phyloP scores from a whole-genome alignment of 2,113 vertebrate species.

The Craseonycteris thonglongyai region DNA sequence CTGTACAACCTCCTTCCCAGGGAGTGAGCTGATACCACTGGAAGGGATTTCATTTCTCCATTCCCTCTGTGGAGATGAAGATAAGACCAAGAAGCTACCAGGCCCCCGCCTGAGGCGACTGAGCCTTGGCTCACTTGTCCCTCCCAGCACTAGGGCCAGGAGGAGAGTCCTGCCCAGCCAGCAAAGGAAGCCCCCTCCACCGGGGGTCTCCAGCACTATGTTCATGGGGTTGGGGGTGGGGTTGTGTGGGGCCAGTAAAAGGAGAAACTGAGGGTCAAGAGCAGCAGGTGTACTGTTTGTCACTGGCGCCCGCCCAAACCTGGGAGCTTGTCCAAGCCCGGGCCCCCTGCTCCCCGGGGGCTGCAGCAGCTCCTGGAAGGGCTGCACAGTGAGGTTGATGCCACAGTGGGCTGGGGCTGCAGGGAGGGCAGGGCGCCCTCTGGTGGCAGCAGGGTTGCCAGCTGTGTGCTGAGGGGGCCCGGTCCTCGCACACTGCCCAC shows the following conservation, averaged over 20 bases:
- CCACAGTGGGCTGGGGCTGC: conserved; percentile 69
- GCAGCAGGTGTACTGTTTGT: neutral
- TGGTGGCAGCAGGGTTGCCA: conserved; percentile 75
- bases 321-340: too few species aligned
- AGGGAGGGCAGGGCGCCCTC: conserved; percentile 72
- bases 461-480: neutral
- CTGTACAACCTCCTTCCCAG: conserved; percentile 71
- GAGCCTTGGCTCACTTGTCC: conserved; percentile 36
- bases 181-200: conserved; percentile 27
- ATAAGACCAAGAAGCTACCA: conserved; percentile 83
- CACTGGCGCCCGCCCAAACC: neutral
- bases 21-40: conserved; percentile 92
- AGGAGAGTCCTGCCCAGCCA: neutral
- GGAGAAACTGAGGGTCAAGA: conserved; percentile 40
- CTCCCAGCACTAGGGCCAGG: conserved; percentile 56
- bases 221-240: conserved; percentile 63
- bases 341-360: conserved; percentile 38
- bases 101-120: conserved; percentile 71
- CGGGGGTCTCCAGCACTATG: conserved; percentile 50
- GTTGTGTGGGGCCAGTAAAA: conserved; percentile 49
- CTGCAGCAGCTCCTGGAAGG: conserved; percentile 78
- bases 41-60: conserved; percentile 90
- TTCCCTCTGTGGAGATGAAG: conserved; percentile 95
- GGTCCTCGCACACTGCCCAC: conserved; percentile 54
- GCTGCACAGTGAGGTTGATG: conserved; percentile 79